A percentile compares a stretch with the other conserved stretches of the same genome.
phyloP scores from a whole-genome alignment of 2,888 invertebrate genomes.

The Troglohyphantes excavatus region DNA sequence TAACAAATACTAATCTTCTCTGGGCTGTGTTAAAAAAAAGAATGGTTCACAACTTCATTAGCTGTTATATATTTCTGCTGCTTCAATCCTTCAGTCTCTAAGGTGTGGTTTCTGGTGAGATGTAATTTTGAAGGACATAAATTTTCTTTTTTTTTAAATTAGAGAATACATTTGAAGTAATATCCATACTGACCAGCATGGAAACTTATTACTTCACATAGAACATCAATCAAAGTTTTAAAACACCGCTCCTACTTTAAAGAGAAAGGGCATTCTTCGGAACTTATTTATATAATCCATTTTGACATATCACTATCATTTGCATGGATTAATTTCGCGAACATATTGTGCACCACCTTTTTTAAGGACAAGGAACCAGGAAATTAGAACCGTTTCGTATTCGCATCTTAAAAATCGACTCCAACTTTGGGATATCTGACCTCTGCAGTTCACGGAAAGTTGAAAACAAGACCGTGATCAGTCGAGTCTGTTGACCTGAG shows the following conservation, averaged over 20 bases:
- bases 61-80: too few species aligned
- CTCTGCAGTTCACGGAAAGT: neutral
- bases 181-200: constrained; percentile 3
- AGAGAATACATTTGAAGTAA: too few species aligned
- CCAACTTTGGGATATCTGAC: neutral
- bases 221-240: constrained; percentile 68
- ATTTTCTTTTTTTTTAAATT: too few species aligned
- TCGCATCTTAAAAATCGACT: neutral
- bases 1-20: too few species aligned
- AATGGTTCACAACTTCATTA: too few species aligned
- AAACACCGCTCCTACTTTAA: constrained; percentile 55
- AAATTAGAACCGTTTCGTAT: constrained; percentile 30
- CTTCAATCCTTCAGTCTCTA: too few species aligned
- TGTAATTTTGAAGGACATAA: too few species aligned
- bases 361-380: constrained; percentile 34
- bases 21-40: too few species aligned
- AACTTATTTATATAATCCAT: constrained; percentile 47
- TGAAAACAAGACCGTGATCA: neutral
- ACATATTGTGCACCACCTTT: constrained; percentile 26
- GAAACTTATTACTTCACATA: neutral
- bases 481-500: neutral
- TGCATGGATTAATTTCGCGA: constrained; percentile 45
- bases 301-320: constrained; percentile 74
- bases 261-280: neutral
- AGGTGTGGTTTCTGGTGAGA: too few species aligned